Base-by-base conservation (phyloP, 2,113 vertebrate genomes). In the Arvicanthis niloticus region DNA sequence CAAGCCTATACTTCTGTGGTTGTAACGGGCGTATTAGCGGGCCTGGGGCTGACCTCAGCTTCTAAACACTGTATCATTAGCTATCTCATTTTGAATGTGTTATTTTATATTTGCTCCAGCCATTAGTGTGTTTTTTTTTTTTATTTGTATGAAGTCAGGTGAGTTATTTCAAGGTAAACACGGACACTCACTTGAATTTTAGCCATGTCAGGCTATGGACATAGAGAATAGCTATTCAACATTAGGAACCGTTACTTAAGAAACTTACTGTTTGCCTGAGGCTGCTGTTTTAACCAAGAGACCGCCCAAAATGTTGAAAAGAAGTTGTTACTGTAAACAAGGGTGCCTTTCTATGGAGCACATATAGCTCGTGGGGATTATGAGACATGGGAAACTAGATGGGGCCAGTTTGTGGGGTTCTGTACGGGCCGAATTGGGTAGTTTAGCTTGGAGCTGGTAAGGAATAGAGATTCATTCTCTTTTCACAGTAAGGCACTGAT, bases 1-100 rank as follows among this genome's bases (percentile, higher is more conserved):
- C 81, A 96, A 97, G 78, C 97, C 96, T 93, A 5, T 97, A 97
- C 93, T 98, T 97, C 92, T 97, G 97, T 84, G 96, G 97, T 95
- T 87, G 42, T 84, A 92, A 97, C 7, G 22, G 93, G 91, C 92
- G 88, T 93, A 91, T 94, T 92, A 95, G 88, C 92, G 92, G 86
- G 93, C 91, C 96, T 92, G 89, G 96, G 92, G 96, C 92, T 97
- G 86, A 96, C 97, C 95, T 97, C 96, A 93, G 89, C 72, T 92
- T 96, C 92, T 92, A 93, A 96, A 96, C 88, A 96, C 93, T 77
- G 89, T 96, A 95, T 96, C 96, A 97, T 97, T 95, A 96, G 96
- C 96, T 93, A 97, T 80, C 91, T 98, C 96, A 72, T 92, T 94
- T 95, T 82, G 82, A 97, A 98, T 96, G 42, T 97, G 77, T 95